These are phyloP conservation scores for Synanthedon tipuliformis DNA, from an alignment of 2,888 invertebrate genomes.

Conservation along the genomic window DNA sequence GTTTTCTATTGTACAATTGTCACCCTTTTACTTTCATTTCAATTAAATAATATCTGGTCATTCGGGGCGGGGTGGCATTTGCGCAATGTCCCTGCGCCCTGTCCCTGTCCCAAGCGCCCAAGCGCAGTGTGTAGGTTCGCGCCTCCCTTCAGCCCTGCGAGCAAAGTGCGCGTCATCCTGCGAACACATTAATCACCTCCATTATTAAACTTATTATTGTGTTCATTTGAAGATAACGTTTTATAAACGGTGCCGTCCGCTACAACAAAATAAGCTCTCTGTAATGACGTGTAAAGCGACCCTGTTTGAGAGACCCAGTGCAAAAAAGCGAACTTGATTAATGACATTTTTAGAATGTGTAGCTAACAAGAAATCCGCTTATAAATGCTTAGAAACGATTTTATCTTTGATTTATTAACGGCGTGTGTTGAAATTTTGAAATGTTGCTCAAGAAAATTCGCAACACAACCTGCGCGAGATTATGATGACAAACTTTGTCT, in stretches of 20 bases:
- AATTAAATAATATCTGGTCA: constrained; percentile 72
- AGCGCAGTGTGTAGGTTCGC: constrained; percentile 40
- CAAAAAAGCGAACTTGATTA: constrained; percentile 48
- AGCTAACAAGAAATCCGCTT: constrained; percentile 17
- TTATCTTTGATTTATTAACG: background rate
- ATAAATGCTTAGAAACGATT: background rate
- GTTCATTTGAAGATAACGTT: constrained; percentile 66
- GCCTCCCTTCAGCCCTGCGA: constrained; percentile 25
- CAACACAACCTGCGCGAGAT: too few relatives aligned
- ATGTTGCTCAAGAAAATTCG: too few relatives aligned
- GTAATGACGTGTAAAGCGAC: constrained; percentile 61
- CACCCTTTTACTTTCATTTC: constrained; percentile 68
- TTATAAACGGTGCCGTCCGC: constrained; percentile 69
- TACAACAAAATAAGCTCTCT: constrained; percentile 62
- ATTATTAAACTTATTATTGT: constrained; percentile 69
- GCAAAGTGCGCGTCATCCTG: constrained; percentile 67
- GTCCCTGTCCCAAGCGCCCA: background rate
- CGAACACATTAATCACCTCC: constrained; percentile 63
- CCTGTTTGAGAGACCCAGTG: constrained; percentile 28
- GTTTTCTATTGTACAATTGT: constrained; percentile 65
- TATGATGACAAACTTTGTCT: too few relatives aligned
- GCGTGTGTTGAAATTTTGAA: background rate
- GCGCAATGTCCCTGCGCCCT: constrained; percentile 6
- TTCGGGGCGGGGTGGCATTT: constrained; percentile 44
- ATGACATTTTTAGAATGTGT: constrained; percentile 26